These are phyloP conservation scores for Nannoperca australis DNA, from an alignment of 2,797 vertebrate genomes.

Conservation along the genomic window DNA sequence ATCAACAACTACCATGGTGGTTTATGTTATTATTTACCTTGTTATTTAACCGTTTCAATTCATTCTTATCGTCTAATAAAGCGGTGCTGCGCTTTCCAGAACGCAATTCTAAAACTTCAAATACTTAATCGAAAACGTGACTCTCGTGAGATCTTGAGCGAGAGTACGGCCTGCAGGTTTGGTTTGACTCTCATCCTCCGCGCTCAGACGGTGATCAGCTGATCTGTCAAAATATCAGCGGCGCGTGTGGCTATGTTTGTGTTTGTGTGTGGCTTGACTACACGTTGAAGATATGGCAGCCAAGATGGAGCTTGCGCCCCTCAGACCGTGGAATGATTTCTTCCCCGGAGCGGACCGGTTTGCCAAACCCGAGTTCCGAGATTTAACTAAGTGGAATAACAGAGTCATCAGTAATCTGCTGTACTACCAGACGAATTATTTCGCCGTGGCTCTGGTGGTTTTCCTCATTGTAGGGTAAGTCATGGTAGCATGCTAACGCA, in stretches of 20 bases:
- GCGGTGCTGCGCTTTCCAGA: constrained; percentile 35
- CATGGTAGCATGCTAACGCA: constrained; percentile 36
- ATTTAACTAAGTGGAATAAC: constrained; percentile 96
- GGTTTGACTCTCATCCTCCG: not conserved
- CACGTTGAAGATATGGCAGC: constrained; percentile 84
- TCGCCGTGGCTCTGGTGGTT: constrained; percentile 86
- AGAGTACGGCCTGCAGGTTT: not conserved
- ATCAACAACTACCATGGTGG: rapidly evolving
- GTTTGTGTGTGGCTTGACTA: constrained; percentile 11
- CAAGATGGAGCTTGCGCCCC: constrained; percentile 89
- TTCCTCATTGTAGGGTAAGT: constrained; percentile 94
- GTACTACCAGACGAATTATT: constrained; percentile 97
- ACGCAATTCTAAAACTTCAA: constrained; percentile 31
- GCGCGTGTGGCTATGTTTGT: constrained; percentile 55
- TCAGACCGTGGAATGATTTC: constrained; percentile 94
- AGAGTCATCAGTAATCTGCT: constrained; percentile 94
- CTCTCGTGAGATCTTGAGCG: constrained; percentile 50
- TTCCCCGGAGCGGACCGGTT: constrained; percentile 91
- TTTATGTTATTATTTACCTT: not conserved
- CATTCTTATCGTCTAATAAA: not conserved
- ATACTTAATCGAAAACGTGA: rapidly evolving
- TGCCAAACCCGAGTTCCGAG: constrained; percentile 89
- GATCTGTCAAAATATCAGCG: constrained; percentile 73
- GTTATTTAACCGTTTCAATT: not conserved
- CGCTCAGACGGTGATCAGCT: constrained; percentile 65